Base-by-base conservation (phyloP, 2,888 invertebrate species). In the Cantharis rufa region DNA sequence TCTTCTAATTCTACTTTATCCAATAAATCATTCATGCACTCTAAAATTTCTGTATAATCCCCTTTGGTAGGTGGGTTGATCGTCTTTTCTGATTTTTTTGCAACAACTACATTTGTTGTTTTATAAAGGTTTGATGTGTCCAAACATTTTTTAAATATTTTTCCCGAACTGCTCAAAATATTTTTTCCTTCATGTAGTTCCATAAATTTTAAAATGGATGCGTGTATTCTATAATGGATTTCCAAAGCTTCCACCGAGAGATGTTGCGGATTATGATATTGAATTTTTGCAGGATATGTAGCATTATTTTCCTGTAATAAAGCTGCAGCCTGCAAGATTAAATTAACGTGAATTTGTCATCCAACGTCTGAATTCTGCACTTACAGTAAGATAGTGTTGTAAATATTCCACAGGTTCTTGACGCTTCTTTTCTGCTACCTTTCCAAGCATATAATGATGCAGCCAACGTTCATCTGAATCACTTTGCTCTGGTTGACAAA, bases 381-480 rank as follows among this genome's bases (percentile, higher is more conserved):
- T 81, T 84, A 92, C 93, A 87, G 93, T 92, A 83, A 92, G 89
- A 86, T 97, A 98, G 89, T 95, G 94, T 81, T 93, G 91, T 68
- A 98, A 89, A 87, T 93, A 96, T 21, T 92, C 89, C 13, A 91
- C 90, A 0, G 96, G 94, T 75, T 93, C 91, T 80, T 93, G 92
- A 81, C 93, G 93, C 77, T 92, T 91, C 85, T 98, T 98, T 87
- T 98, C 98, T 0, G 94, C 92, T 72, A 98, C 94, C 91, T 98
- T 98, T 0, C 97, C 98, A n/a, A 98, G 89, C 95, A 98, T 97
- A 85, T 98, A 98, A 87, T 96, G 95, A 84, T 95, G 94, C 48
- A 98, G 89, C 98, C 98, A 98, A 75, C 94, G 91, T 85, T 98
- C 98, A 85, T 97, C 97, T 0, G 90, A 88, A 68, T 90, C 90